phyloP scores from a whole-genome alignment of 2,113 vertebrate species.

The Procavia capensis region DNA sequence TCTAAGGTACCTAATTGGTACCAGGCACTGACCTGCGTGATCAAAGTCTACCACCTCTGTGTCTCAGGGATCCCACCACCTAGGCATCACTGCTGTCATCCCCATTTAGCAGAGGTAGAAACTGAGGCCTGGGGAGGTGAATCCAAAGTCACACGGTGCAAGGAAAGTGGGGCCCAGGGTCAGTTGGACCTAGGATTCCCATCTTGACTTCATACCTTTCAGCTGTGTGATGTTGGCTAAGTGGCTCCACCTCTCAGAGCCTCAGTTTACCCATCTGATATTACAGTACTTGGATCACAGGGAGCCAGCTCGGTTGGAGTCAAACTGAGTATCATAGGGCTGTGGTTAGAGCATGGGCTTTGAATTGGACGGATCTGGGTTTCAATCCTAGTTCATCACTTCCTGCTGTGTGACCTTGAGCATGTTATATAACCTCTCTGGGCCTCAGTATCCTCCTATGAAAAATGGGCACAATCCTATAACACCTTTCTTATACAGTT shows the following conservation, averaged over 20 bases:
- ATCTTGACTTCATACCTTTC: not conserved
- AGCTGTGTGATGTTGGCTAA: accelerated
- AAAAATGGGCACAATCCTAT: accelerated
- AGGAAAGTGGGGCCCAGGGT: not conserved
- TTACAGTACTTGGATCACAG: not conserved
- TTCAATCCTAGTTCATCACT: accelerated
- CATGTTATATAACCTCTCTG: not conserved
- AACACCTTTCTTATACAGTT: too few species aligned
- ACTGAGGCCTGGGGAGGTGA: not conserved
- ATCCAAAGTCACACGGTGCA: not conserved
- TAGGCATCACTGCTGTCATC: not conserved
- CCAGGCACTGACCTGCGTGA: not conserved
- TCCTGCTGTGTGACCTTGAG: not conserved
- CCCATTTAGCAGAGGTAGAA: not conserved
- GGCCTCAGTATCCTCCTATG: not conserved
- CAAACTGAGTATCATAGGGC: not conserved
- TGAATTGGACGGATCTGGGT: not conserved
- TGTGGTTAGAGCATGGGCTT: not conserved
- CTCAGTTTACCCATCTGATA: conserved; percentile 1
- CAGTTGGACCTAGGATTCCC: not conserved
- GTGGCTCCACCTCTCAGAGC: not conserved
- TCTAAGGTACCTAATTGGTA: not conserved
- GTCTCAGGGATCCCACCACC: not conserved
- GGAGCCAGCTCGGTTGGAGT: not conserved
- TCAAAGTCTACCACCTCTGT: accelerated